phyloP scores from a whole-genome alignment of 2,888 invertebrate genomes.

The Bhutanitis thaidina region DNA sequence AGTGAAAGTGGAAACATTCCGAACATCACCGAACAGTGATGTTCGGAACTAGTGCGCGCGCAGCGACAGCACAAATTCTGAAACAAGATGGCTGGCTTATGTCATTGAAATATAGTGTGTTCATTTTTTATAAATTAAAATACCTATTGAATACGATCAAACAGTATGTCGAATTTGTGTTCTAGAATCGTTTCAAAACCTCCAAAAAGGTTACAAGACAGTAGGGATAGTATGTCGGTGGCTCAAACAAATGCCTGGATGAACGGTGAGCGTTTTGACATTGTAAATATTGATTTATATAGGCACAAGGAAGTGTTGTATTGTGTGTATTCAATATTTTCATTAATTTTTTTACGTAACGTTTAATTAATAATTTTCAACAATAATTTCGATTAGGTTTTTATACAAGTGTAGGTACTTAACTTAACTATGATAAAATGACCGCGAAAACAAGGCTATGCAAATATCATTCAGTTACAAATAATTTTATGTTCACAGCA shows the following conservation, averaged over 20 bases:
- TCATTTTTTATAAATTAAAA: slow-evolving; percentile 25
- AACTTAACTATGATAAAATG: no score
- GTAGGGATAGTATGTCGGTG: slow-evolving; percentile 85
- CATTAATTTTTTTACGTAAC: no score
- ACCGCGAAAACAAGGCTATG: no score
- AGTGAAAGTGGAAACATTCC: no score
- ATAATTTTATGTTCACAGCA: slow-evolving; percentile 68
- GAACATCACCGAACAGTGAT: no score
- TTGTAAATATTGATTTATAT: slow-evolving; percentile 33
- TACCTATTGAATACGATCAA: slow-evolving; percentile 18
- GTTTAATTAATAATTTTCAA: no score
- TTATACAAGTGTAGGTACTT: no score
- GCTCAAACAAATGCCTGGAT: slow-evolving; percentile 92
- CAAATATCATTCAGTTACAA: neutral
- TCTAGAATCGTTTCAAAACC: slow-evolving; percentile 87
- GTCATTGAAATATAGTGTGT: slow-evolving; percentile 21
- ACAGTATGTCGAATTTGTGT: slow-evolving; percentile 86
- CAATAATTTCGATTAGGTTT: no score
- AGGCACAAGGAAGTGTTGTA: slow-evolving; percentile 9
- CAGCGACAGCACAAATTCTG: neutral
- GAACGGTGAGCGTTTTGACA: slow-evolving; percentile 85
- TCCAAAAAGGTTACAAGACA: slow-evolving; percentile 87
- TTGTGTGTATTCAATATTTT: no score
- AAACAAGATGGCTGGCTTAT: slow-evolving; percentile 32
- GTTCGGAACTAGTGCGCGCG: neutral